Conservation (phyloP, 2,888 invertebrate species). For the Troides aeacus region DNA sequence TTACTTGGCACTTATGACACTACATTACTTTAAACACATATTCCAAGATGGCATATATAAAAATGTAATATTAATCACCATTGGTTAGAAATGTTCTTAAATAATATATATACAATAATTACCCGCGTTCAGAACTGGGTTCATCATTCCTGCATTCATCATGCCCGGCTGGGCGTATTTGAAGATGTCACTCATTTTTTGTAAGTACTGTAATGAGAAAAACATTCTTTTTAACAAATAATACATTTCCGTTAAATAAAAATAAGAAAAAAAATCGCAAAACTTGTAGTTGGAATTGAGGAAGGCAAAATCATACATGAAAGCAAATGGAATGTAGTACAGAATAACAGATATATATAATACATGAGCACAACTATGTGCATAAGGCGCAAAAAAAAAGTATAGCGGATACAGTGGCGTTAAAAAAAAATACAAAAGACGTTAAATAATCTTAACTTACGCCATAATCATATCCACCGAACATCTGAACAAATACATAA, state of each 20-base stretch:
- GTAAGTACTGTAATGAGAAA: conserved; percentile 58
- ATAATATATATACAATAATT: conserved; percentile 32
- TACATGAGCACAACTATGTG: too few species aligned
- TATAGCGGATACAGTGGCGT: conserved; percentile 43
- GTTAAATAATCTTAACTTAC: conserved; percentile 65
- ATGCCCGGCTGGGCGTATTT: conserved; percentile 65
- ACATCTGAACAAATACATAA: conserved; percentile 70
- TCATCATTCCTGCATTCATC: conserved; percentile 70
- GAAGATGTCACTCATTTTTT: conserved; percentile 70
- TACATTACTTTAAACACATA: too few species aligned
- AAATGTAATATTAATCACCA: not conserved
- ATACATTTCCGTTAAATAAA: not conserved
- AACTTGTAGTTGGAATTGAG: too few species aligned
- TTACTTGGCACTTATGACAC: too few species aligned
- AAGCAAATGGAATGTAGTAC: too few species aligned
- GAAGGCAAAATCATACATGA: too few species aligned
- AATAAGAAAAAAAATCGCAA: too few species aligned
- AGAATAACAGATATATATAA: too few species aligned
- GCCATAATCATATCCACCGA: conserved; percentile 79
- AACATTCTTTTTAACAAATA: conserved; percentile 3
- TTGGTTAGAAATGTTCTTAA: not conserved
- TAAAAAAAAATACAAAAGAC: conserved; percentile 40
- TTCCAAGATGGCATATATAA: too few species aligned
- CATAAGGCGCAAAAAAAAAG: too few species aligned
- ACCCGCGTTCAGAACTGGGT: conserved; percentile 67